Conservation (phyloP, 2,797 vertebrate genomes). For the Moxostoma hubbsi region DNA sequence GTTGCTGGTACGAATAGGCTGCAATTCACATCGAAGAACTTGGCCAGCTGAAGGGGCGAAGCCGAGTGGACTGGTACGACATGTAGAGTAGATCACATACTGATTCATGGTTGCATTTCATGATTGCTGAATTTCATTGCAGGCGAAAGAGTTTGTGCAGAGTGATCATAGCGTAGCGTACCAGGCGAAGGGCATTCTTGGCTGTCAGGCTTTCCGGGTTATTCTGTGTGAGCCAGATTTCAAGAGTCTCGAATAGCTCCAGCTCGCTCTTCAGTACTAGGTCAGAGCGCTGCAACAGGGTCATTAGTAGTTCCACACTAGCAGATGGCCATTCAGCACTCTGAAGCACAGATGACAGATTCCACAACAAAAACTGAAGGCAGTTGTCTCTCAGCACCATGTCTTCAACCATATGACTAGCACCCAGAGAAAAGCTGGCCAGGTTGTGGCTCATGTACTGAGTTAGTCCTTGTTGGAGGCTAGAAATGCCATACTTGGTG, state of each 20-base stretch:
- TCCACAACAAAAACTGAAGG: conserved; percentile 92
- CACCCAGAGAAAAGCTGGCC: conserved; percentile 79
- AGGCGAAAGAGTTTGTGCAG: conserved; percentile 89
- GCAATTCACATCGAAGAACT: conserved; percentile 93
- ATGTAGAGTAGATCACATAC: conserved; percentile 90
- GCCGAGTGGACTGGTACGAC: conserved; percentile 95
- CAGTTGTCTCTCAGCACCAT: conserved; percentile 83
- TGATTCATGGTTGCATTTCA: conserved; percentile 80
- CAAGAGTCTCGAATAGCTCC: conserved; percentile 87
- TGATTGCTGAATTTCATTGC: conserved; percentile 83
- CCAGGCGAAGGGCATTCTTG: conserved; percentile 81
- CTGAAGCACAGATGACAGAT: conserved; percentile 85
- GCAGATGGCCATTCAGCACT: conserved; percentile 84
- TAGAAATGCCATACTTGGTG: conserved; percentile 84
- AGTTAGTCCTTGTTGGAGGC: conserved; percentile 84
- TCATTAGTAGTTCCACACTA: conserved; percentile 84
- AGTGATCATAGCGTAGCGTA: conserved; percentile 94
- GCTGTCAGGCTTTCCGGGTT: conserved; percentile 79
- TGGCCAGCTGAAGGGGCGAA: conserved; percentile 89
- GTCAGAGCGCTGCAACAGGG: conserved; percentile 89
- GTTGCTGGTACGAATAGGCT: conserved; percentile 93
- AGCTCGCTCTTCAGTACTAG: conserved; percentile 89
- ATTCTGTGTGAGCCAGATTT: conserved; percentile 84
- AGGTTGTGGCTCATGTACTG: conserved; percentile 91
- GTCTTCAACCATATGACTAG: conserved; percentile 84